phyloP scores from a whole-genome alignment of 2,113 vertebrate species.

The Silurus meridionalis region DNA sequence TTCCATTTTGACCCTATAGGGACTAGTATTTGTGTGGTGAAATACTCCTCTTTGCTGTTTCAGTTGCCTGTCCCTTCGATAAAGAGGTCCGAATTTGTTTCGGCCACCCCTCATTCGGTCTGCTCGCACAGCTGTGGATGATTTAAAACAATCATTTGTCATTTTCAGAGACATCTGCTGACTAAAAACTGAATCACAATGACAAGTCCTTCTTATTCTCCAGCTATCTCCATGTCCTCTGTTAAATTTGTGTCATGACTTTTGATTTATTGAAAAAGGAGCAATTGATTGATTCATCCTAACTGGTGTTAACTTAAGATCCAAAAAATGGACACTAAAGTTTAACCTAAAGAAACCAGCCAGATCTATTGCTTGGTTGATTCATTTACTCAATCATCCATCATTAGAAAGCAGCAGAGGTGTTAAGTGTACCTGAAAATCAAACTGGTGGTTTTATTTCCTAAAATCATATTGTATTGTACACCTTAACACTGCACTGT shows the following conservation, averaged over 20 bases:
- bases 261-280: neutral
- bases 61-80: slow-evolving; percentile 72
- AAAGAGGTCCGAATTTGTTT: slow-evolving; percentile 79
- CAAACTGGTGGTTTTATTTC: too few species aligned
- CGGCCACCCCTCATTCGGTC: slow-evolving; percentile 79
- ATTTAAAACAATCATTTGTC: neutral
- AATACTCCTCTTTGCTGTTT: slow-evolving; percentile 67
- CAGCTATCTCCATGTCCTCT: neutral
- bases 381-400: neutral
- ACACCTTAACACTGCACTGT: too few species aligned
- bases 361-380: neutral
- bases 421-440: too few species aligned
- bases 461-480: too few species aligned
- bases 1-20: slow-evolving; percentile 69
- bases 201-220: too few species aligned
- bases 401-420: neutral
- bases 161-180: neutral
- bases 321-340: neutral
- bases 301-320: neutral
- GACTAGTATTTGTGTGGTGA: slow-evolving; percentile 53
- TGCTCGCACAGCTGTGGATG: slow-evolving; percentile 72
- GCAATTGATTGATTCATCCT: neutral
- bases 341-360: neutral
- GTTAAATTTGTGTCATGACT: neutral
- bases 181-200: neutral